Percentiles rank a stretch among this genome's conserved stretches.
phyloP scores from a whole-genome alignment of 2,797 vertebrate genomes.

The Triplophysa yarkandensis region DNA sequence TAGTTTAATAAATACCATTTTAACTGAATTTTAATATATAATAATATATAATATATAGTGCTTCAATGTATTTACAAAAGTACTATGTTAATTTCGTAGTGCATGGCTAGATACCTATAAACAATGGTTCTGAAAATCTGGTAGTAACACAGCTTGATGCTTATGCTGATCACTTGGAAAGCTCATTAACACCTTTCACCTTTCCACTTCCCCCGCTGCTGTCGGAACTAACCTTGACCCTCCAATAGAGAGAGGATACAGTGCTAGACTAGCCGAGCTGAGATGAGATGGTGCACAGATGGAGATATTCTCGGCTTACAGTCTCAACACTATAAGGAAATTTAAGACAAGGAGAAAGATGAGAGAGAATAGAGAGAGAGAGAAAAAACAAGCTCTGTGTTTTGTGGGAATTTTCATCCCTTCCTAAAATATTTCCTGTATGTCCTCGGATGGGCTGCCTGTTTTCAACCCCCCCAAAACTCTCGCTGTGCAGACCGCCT shows the following conservation, averaged over 20 bases:
- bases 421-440: constrained; percentile 69
- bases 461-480: constrained; percentile 70
- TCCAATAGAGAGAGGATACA: constrained; percentile 50
- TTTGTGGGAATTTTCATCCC: constrained; percentile 80
- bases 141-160: neutral
- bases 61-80: neutral
- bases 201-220: constrained; percentile 33
- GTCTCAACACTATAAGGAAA: constrained; percentile 52
- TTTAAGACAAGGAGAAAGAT: constrained; percentile 32
- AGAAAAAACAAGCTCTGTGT: constrained; percentile 66
- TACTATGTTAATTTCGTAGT: neutral
- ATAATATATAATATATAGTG: neutral
- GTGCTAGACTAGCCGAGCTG: constrained; percentile 54
- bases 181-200: constrained; percentile 26
- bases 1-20: neutral
- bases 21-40: neutral
- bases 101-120: neutral
- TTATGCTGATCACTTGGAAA: constrained; percentile 31
- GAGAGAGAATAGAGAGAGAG: constrained; percentile 39
- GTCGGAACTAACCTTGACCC: constrained; percentile 62
- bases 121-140: neutral
- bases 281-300: constrained; percentile 67
- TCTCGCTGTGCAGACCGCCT: constrained; percentile 80
- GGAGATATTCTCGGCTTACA: constrained; percentile 69
- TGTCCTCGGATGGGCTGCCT: constrained; percentile 70